Evolutionary conservation across 2,797 vertebrate species (phyloP).

Genomic region (Argyrosomus regius): DNA sequence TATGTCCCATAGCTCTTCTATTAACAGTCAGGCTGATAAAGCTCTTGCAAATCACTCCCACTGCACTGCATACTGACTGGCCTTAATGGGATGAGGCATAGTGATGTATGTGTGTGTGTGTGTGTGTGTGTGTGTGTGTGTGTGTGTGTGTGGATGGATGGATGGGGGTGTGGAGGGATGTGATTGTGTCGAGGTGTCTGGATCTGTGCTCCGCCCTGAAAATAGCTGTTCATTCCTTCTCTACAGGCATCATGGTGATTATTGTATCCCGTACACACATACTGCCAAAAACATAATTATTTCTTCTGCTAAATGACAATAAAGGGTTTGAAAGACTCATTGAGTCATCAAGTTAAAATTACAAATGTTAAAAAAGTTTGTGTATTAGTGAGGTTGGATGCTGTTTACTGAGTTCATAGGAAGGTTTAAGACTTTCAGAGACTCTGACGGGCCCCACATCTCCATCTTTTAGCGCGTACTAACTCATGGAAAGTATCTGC

Average conservation of each 20-base stretch:
- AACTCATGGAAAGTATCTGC: slow-evolving; percentile 5
- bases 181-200: slow-evolving; percentile 27
- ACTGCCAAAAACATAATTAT: background rate
- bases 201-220: slow-evolving; percentile 26
- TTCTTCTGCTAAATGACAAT: background rate
- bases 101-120: slow-evolving; percentile 23
- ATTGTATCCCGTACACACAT: background rate
- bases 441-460: no score
- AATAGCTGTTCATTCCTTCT: slow-evolving; percentile 38
- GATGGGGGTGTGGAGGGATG: background rate
- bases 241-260: slow-evolving; percentile 17
- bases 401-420: background rate
- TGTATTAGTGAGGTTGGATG: background rate
- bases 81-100: slow-evolving; percentile 60
- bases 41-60: slow-evolving; percentile 63
- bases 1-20: slow-evolving; percentile 67
- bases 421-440: background rate
- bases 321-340: slow-evolving; percentile 10
- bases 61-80: slow-evolving; percentile 53
- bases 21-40: slow-evolving; percentile 74
- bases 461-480: background rate
- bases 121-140: slow-evolving; percentile 23
- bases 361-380: slow-evolving; percentile 19
- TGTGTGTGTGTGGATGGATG: slow-evolving; percentile 4
- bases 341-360: no score